phyloP scores from a whole-genome alignment of 2,888 invertebrate species.

The Drosophila setosimentum region DNA sequence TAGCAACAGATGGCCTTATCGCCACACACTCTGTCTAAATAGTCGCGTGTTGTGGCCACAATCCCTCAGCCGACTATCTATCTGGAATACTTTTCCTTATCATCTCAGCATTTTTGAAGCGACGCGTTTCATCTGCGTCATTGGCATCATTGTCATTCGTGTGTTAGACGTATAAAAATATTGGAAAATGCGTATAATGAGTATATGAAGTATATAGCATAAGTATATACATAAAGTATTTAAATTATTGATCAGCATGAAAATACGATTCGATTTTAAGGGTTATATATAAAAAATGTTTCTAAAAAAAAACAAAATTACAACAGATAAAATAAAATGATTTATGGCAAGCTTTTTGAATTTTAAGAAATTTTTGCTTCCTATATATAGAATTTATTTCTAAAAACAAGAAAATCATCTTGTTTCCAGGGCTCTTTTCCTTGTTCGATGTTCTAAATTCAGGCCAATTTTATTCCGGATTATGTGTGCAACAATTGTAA shows the following conservation, averaged over 20 bases:
- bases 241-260: background rate
- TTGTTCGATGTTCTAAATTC: background rate
- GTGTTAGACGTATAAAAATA: background rate
- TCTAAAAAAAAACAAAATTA: background rate
- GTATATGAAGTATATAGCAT: background rate
- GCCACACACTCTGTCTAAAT: background rate
- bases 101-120: constrained; percentile 19
- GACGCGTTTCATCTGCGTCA: constrained; percentile 48
- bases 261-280: background rate
- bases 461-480: background rate
- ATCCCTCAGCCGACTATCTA: constrained; percentile 8
- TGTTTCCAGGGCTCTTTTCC: background rate
- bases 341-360: background rate
- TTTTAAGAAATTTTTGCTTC: background rate
- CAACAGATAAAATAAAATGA: too few relatives aligned
- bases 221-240: background rate
- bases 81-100: constrained; percentile 9
- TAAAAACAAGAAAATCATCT: background rate
- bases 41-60: constrained; percentile 52
- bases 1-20: constrained; percentile 61
- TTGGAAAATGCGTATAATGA: too few relatives aligned
- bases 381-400: background rate
- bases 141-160: constrained; percentile 34
- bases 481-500: background rate
- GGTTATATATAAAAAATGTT: background rate